Percentiles rank a stretch among this genome's conserved stretches.
These are phyloP conservation scores for Aspidapion aeneum DNA, from an alignment of 2,888 invertebrate species.

Conservation along the genomic window DNA sequence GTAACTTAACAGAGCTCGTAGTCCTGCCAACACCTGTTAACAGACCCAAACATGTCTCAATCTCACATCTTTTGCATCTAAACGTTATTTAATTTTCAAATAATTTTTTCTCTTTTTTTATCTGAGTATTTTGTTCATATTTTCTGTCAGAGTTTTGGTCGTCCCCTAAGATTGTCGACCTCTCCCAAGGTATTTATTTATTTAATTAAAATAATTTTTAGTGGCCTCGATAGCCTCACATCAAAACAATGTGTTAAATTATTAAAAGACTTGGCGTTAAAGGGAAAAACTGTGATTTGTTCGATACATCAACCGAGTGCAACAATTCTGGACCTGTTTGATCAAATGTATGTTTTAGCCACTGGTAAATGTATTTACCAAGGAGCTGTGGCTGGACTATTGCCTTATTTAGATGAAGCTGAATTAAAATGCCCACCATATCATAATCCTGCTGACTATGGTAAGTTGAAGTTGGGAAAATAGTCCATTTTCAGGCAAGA, in stretches of 20 bases:
- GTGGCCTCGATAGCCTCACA: slow-evolving; percentile 77
- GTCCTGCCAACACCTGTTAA: too few relatives aligned
- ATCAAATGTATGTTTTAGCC: slow-evolving; percentile 80
- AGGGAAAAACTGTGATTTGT: slow-evolving; percentile 83
- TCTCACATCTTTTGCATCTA: not conserved
- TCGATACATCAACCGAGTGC: slow-evolving; percentile 93
- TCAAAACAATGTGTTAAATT: slow-evolving; percentile 79
- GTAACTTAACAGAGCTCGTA: too few relatives aligned
- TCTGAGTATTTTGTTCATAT: too few relatives aligned
- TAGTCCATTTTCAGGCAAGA: not conserved
- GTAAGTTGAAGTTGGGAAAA: slow-evolving; percentile 27
- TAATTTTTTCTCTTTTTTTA: too few relatives aligned
- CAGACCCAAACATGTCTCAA: too few relatives aligned
- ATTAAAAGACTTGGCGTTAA: slow-evolving; percentile 74
- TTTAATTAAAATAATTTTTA: too few relatives aligned
- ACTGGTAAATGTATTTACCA: slow-evolving; percentile 77
- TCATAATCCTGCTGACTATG: slow-evolving; percentile 73
- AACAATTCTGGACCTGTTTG: slow-evolving; percentile 81
- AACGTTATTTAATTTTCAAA: not conserved
- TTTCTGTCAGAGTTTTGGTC: too few relatives aligned
- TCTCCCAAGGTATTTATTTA: too few relatives aligned
- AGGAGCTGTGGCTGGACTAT: slow-evolving; percentile 70
- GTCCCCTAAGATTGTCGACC: too few relatives aligned
- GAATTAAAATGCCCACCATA: slow-evolving; percentile 78
- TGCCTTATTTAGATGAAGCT: slow-evolving; percentile 71